Evolutionary conservation across 1,140 invertebrate genomes (phyloP), one percentile per base, ranked within the genome.

Genomic region (Caenorhabditis remanei): DNA sequence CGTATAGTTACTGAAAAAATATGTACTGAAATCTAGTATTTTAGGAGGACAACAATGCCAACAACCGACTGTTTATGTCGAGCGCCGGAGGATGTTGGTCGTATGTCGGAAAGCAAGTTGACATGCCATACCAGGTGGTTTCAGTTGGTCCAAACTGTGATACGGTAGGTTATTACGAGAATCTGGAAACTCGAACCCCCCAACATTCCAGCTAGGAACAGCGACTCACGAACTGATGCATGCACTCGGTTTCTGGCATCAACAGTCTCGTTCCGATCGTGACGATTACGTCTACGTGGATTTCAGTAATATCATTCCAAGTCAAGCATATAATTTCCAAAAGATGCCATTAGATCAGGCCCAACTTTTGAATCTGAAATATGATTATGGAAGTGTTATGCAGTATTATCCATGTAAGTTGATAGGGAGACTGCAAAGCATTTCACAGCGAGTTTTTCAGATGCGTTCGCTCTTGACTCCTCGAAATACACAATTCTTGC

Each of bases 301-400:
- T 21, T 84, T 58, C 55, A 79, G 71, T 50, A 79, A 79, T 50
- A 79, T 79, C 71, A 79, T 79, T 32, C 71, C 71, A 43, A 50
- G 58, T 24, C 46, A 50, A 56, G 48, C 48, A 21, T 58, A 67
- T 9, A 85, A 50, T 9, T 67, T 85, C 40, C 61, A 85, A 40
- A 71, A 61, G 32, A 85, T 67, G 50, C 24, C 63, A 13, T 11
- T 40, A 48, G 67, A 65, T 41, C 24, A 50, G 46, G 71, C 63
- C 2, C 63, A 71, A n/a, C 53, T 71, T 75, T 24, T 85, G 46
- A 53, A 50, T 16, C 14, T 53, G 0, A 63, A 63, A 14, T 85
- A 85, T 75, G 85, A 85, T 58, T 85, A 75, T 24, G 67, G 85
- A 56, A 75, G 63, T 55, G 67, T 85, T 40, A 85, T 85, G 85